Evolutionary conservation across 1,140 invertebrate genomes (phyloP).

Genomic region (Tetragnatha versicolor): DNA sequence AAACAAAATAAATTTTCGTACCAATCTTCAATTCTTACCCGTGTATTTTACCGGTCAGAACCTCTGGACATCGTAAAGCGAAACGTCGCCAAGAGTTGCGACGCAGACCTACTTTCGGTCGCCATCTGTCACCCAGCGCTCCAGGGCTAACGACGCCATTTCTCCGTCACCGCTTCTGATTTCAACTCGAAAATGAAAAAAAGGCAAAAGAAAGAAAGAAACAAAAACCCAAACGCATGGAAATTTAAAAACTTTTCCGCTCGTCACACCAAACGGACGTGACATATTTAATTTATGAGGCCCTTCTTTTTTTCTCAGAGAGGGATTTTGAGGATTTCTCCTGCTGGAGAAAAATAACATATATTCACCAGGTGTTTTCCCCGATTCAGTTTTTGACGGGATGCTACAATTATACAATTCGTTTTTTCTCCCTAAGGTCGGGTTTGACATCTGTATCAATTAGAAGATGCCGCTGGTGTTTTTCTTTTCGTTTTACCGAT

Average conservation of each 20-base stretch:
- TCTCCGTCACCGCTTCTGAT: conserved; percentile 41
- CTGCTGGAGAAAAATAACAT: not conserved
- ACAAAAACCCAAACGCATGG: not conserved
- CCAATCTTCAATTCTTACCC: too few relatives aligned
- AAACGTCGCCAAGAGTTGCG: conserved; percentile 3
- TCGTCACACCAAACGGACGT: conserved; percentile 35
- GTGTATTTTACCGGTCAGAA: too few relatives aligned
- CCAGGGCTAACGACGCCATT: conserved; percentile 42
- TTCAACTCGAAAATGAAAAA: not conserved
- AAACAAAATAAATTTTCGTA: too few relatives aligned
- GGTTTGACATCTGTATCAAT: too few relatives aligned
- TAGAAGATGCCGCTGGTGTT: too few relatives aligned
- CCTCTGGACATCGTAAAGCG: not conserved
- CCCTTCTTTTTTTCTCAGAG: not conserved
- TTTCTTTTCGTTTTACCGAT: too few relatives aligned
- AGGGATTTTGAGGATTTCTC: not conserved
- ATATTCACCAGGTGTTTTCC: conserved; percentile 19
- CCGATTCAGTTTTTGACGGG: too few relatives aligned
- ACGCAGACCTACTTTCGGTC: not conserved
- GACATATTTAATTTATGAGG: conserved; percentile 48
- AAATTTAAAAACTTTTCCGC: conserved; percentile 8
- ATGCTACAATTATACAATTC: too few relatives aligned
- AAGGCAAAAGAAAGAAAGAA: too few relatives aligned
- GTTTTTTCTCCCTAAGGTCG: too few relatives aligned
- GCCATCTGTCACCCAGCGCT: conserved; percentile 41